phyloP scores from a whole-genome alignment of 2,888 invertebrate genomes.

The Zeuzera pyrina region DNA sequence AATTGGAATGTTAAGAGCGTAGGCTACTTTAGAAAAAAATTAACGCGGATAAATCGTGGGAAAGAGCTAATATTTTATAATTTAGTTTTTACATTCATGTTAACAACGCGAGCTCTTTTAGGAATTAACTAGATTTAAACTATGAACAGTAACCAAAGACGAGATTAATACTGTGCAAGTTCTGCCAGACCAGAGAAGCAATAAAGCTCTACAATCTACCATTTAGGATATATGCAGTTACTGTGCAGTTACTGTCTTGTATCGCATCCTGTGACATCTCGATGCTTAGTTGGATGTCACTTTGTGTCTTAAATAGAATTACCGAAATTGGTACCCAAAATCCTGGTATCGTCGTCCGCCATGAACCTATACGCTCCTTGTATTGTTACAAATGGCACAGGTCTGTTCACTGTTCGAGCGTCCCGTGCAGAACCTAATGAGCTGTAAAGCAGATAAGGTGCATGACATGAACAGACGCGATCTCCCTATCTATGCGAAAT shows the following conservation, averaged over 20 bases:
- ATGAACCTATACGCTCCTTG: conserved; percentile 48
- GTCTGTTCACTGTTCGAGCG: conserved; percentile 52
- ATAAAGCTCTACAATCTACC: conserved; percentile 65
- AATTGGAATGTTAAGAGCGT: no score
- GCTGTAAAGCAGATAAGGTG: conserved; percentile 75
- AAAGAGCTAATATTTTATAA: no score
- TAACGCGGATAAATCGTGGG: no score
- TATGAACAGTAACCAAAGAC: no score
- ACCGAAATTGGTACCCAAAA: conserved; percentile 52
- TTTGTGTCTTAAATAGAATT: conserved; percentile 30
- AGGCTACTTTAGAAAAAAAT: no score
- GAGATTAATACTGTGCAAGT: conserved; percentile 63
- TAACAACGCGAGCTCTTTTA: conserved; percentile 41
- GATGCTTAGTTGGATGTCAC: conserved; percentile 40
- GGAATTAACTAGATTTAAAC: conserved; percentile 42
- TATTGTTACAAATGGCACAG: conserved; percentile 67
- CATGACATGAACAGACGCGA: conserved; percentile 50
- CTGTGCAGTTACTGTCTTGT: conserved; percentile 48
- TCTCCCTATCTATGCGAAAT: conserved; percentile 53
- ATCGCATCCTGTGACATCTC: conserved; percentile 42
- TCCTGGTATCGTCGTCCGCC: conserved; percentile 57
- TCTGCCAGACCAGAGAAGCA: conserved; percentile 57
- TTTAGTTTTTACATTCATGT: no score
- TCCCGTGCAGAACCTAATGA: conserved; percentile 64
- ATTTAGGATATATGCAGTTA: conserved; percentile 57